phyloP scores from a whole-genome alignment of 2,797 vertebrate species.

The Lutjanus argentimaculatus region DNA sequence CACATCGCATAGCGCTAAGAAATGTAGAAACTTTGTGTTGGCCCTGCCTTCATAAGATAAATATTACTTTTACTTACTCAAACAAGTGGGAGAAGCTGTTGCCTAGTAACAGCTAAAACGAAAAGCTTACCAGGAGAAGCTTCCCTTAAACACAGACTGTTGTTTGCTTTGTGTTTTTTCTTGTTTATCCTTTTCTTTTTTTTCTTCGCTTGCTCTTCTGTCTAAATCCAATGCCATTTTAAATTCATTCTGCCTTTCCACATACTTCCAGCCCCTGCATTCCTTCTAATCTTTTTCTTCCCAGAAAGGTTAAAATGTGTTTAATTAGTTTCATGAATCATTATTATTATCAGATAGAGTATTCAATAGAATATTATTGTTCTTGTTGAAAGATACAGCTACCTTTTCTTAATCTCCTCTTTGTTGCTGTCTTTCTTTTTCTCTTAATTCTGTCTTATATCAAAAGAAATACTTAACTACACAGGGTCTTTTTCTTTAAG shows the following conservation, averaged over 20 bases:
- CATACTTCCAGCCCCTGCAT: neutral
- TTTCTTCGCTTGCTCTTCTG: neutral
- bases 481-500: neutral
- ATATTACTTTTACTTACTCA: constrained; percentile 9
- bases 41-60: neutral
- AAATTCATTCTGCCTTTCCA: neutral
- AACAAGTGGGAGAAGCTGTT: constrained; percentile 32
- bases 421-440: neutral
- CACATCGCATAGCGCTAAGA: neutral
- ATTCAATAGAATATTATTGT: neutral
- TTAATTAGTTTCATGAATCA: neutral
- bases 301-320: neutral
- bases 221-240: constrained; percentile 1
- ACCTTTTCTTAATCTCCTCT: neutral
- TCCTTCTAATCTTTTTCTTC: neutral
- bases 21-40: neutral
- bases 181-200: neutral
- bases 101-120: constrained; percentile 48
- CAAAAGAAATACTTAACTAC: neutral
- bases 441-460: neutral
- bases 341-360: neutral
- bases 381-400: neutral
- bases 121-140: constrained; percentile 11
- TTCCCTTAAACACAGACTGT: neutral
- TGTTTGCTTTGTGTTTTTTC: neutral